Evolutionary conservation across 2,797 vertebrate genomes (phyloP).

Genomic region (Cuniculus paca): DNA sequence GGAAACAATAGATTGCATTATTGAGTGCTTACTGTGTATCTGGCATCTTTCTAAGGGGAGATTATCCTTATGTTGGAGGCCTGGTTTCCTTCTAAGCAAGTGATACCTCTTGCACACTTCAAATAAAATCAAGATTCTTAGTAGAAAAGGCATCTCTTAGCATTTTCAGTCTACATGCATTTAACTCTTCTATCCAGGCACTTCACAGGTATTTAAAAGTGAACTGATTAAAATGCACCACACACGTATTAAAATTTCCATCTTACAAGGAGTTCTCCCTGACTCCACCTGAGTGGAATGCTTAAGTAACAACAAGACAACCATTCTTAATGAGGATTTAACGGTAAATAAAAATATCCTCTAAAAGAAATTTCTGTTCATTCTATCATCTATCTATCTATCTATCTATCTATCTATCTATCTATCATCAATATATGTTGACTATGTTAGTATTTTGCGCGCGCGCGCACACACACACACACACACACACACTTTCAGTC

Average conservation of each 20-base stretch:
- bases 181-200: conserved; percentile 65
- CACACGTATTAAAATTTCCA: conserved; percentile 69
- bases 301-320: conserved; percentile 75
- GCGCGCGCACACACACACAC: neutral
- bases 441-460: neutral
- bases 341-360: neutral
- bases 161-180: conserved; percentile 55
- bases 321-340: conserved; percentile 47
- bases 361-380: neutral
- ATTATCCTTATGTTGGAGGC: neutral
- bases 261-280: conserved; percentile 66
- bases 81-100: conserved; percentile 16
- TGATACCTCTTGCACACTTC: conserved; percentile 21
- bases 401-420: neutral
- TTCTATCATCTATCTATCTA: neutral
- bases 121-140: conserved; percentile 67
- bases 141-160: conserved; percentile 51
- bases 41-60: neutral
- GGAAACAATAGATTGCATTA: neutral
- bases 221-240: conserved; percentile 80
- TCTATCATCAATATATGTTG: neutral
- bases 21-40: neutral
- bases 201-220: conserved; percentile 77
- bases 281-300: conserved; percentile 71
- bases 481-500: neutral